Percentiles rank a stretch among this genome's conserved stretches.
Evolutionary conservation across 1,140 invertebrate genomes (phyloP).

Genomic region (Lucilia cuprina): DNA sequence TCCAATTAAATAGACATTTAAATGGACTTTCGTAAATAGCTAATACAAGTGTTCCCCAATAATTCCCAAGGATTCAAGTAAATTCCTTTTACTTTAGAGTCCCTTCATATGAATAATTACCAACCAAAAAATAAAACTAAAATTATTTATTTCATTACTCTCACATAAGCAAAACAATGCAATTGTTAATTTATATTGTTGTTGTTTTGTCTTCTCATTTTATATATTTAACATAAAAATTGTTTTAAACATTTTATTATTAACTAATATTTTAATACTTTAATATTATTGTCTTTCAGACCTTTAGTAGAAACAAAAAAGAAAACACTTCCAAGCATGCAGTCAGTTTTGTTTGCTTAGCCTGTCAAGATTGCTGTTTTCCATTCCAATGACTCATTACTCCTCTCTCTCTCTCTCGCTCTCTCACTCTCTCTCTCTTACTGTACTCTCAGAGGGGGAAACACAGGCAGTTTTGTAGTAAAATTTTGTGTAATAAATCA

Average conservation of each 20-base stretch:
- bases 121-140: not conserved
- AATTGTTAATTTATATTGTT: not conserved
- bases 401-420: too few species aligned
- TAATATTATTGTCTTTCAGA: slow-evolving; percentile 9
- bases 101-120: not conserved
- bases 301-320: not conserved
- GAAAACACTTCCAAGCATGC: not conserved
- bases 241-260: not conserved
- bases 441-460: not conserved
- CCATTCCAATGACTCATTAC: not conserved
- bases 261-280: not conserved
- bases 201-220: not conserved
- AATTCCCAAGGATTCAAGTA: not conserved
- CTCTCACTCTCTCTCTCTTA: too few species aligned
- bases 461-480: not conserved
- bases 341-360: not conserved
- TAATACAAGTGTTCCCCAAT: not conserved
- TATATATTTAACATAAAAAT: not conserved
- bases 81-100: not conserved
- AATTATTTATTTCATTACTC: not conserved
- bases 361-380: not conserved
- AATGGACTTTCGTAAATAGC: not conserved
- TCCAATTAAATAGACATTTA: not conserved
- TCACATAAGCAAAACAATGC: not conserved
- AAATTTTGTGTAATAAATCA: not conserved